phyloP scores from a whole-genome alignment of 2,888 invertebrate genomes.

The Aquatica leii region DNA sequence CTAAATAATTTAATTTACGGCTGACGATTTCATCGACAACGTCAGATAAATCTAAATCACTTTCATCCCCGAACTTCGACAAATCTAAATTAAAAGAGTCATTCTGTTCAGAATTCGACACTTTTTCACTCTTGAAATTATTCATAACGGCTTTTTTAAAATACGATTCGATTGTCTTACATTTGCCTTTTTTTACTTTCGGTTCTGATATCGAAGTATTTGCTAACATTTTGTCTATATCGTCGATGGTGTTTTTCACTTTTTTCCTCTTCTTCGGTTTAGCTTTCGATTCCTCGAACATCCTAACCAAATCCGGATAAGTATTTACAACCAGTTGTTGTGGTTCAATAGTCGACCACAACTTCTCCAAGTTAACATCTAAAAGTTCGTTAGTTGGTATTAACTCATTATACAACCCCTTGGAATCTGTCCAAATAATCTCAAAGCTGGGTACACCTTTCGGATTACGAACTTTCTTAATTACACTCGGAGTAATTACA shows the following conservation, averaged over 20 bases:
- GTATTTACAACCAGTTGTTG: slow-evolving; percentile 68
- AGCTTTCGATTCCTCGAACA: slow-evolving; percentile 65
- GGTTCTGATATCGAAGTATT: slow-evolving; percentile 51
- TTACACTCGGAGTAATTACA: slow-evolving; percentile 60
- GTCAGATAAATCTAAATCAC: slow-evolving; percentile 62
- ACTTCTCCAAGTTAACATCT: slow-evolving; percentile 57
- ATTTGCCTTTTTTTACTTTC: too few relatives aligned
- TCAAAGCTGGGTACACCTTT: slow-evolving; percentile 73
- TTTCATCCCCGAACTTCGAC: slow-evolving; percentile 52
- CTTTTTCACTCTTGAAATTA: too few relatives aligned
- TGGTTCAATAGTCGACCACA: slow-evolving; percentile 76
- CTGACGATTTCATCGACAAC: slow-evolving; percentile 64
- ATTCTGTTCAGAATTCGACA: too few relatives aligned
- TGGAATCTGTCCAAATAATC: slow-evolving; percentile 74
- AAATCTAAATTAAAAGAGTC: slow-evolving; percentile 34
- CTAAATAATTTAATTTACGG: slow-evolving; percentile 44
- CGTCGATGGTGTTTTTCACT: slow-evolving; percentile 37
- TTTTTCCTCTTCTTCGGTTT: slow-evolving; percentile 49
- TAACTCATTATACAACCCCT: slow-evolving; percentile 66
- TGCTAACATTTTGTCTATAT: slow-evolving; percentile 41
- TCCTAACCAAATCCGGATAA: slow-evolving; percentile 70
- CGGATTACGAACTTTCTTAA: slow-evolving; percentile 66
- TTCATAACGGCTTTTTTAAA: slow-evolving; percentile 48
- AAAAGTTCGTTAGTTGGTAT: slow-evolving; percentile 69
- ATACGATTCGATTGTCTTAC: slow-evolving; percentile 50